phyloP scores from a whole-genome alignment of 2,113 vertebrate species.

The Bufo bufo region DNA sequence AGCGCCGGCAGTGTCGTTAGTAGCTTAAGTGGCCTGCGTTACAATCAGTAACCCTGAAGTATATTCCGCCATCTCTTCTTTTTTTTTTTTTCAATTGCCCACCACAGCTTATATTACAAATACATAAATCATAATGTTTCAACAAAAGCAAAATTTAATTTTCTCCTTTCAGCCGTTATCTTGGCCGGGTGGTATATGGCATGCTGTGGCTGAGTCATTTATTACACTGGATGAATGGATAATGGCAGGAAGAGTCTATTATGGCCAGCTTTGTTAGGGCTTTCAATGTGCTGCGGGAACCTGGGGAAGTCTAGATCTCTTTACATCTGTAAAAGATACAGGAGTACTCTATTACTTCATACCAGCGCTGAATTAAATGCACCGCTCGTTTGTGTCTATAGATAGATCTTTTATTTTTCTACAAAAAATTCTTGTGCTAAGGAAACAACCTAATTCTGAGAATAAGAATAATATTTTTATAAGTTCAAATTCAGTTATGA shows the following conservation, averaged over 20 bases:
- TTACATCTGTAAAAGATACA: conserved; percentile 83
- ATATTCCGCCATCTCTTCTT: conserved; percentile 66
- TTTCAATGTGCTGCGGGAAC: conserved; percentile 76
- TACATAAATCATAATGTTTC: conserved; percentile 99
- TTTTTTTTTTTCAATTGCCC: conserved; percentile 75
- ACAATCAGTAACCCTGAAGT: conserved; percentile 76
- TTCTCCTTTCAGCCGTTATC: conserved; percentile 95
- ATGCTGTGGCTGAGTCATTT: conserved; percentile 88
- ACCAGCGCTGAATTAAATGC: conserved; percentile 79
- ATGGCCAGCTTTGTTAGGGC: conserved; percentile 85
- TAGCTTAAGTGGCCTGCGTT: conserved; percentile 69
- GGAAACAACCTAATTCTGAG: conserved; percentile 4
- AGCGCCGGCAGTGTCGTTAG: conserved; percentile 53
- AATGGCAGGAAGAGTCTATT: conserved; percentile 88
- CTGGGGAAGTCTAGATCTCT: conserved; percentile 80
- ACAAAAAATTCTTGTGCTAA: not conserved
- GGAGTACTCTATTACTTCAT: conserved; percentile 82
- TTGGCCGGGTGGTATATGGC: conserved; percentile 85
- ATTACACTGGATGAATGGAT: conserved; percentile 94
- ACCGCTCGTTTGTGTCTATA: conserved; percentile 62
- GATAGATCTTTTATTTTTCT: not conserved
- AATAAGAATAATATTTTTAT: conserved; percentile 20
- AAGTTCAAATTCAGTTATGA: not conserved
- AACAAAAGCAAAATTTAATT: conserved; percentile 99
- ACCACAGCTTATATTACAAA: conserved; percentile 88